Base-by-base conservation (phyloP, 2,113 vertebrate species). In the Ancistrus triradiatus region DNA sequence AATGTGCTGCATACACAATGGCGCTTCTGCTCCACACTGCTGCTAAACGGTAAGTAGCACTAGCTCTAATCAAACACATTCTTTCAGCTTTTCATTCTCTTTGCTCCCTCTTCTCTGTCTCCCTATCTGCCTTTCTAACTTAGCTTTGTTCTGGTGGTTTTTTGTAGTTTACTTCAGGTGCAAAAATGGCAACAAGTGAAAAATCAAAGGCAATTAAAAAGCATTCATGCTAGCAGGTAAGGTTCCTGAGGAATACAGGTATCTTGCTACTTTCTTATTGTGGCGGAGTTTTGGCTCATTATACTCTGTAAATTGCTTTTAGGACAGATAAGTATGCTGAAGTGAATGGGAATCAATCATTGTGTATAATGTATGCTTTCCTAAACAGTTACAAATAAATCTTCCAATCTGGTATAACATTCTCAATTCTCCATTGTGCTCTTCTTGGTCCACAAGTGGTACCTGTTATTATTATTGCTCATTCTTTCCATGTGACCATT, bases 1-100 rank as follows among this genome's bases (percentile, higher is more conserved):
- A 78, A 78, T 70, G 73, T 78, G 74, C 68, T 14, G 73, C 75
- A 69, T 80, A 85, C 81, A 89, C 87, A 88, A 87, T 86, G 80
- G 84, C 70, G 59, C 66, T 65, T 14, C 57, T 57, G 72, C 83
- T 73, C 74, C 65, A 50, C 66, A 66, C 70, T 33, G 76, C 69
- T 50, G 63, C 61, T 21, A 59, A 81, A 78, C 77, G 63, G 9
- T 77, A 70, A 78, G 80, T 75, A 64, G 74, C 80, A 83, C 79
- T 80, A 80, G 66, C 47, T 60, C 82, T 88, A 88, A 89, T 89
- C 87, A 89, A 84, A 84, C 69, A 62, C 84, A 88, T 89, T 89
- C 88, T 89, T 87, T 74, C 64, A 11, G 71, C 55, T 53, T 61
- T 69, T 68, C 47, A 50, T 66, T 59, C 55, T 50, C 7, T 28